These are phyloP conservation scores for Desoria tigrina DNA, from an alignment of 2,888 invertebrate species.

Conservation along the genomic window DNA sequence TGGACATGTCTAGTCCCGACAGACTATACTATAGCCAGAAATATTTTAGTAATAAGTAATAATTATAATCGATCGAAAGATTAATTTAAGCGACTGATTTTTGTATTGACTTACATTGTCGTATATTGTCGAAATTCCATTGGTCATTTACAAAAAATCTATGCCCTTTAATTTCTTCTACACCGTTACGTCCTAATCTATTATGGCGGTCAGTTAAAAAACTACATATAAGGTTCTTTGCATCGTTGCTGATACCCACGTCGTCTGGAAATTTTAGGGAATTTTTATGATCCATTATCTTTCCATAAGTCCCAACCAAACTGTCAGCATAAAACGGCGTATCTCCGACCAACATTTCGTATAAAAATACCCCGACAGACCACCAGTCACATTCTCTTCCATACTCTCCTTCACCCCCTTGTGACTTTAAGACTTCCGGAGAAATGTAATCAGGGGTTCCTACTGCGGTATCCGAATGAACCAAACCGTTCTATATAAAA, in stretches of 20 bases:
- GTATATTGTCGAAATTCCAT: conserved; percentile 95
- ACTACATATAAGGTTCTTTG: conserved; percentile 76
- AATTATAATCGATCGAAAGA: too few relatives aligned
- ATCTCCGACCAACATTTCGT: conserved; percentile 74
- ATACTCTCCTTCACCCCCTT: conserved; percentile 78
- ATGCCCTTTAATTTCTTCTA: conserved; percentile 92
- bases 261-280: conserved; percentile 90
- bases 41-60: too few relatives aligned
- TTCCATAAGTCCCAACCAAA: conserved; percentile 58
- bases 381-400: conserved; percentile 75
- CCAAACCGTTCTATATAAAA: conserved; percentile 82
- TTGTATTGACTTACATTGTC: conserved; percentile 68
- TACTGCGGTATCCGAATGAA: conserved; percentile 95
- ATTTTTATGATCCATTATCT: conserved; percentile 89
- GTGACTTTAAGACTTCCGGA: conserved; percentile 96
- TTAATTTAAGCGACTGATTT: too few relatives aligned
- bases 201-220: conserved; percentile 83
- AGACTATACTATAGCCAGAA: too few relatives aligned
- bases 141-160: conserved; percentile 94
- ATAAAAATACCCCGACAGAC: conserved; percentile 83
- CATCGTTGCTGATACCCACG: conserved; percentile 77
- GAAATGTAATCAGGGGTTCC: conserved; percentile 99
- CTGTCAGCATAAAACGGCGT: conserved; percentile 68
- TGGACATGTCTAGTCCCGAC: too few relatives aligned
- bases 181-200: conserved; percentile 86